Evolutionary conservation across 2,888 invertebrate species (phyloP), one percentile per base, ranked within the genome.

Genomic region (Erebia ligea): DNA sequence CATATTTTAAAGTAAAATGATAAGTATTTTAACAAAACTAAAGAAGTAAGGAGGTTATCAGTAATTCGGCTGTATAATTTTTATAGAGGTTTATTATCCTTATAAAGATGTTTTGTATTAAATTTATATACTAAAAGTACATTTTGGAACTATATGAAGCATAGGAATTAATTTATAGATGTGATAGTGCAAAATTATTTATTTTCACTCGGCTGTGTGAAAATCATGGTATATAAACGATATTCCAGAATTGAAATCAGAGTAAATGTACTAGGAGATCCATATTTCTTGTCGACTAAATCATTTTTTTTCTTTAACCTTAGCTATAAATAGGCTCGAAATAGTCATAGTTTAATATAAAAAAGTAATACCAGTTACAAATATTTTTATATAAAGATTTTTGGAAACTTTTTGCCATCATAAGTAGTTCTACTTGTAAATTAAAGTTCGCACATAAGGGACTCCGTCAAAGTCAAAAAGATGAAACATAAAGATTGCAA

Each of bases 301-400:
- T 10, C 19, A 11, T 19, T 61, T 10, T 17, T 8, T 59, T 17
- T n/a, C n/a, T 59, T 59, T n/a, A 10, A 17, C 10, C 10, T 59
- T 42, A 58, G 34, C 34, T 58, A n/a, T 34, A 40, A 61, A 61
- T 61, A 61, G 19, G 11, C 59, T 61, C 59, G 61, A 61, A 42
- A 61, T 61, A 61, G 61, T 45, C 42, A 61, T 61, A 61, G 61
- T 42, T 42, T 61, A 42, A 34, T 58, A n/a, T 54, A 10, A 19
- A 54, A 17, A 17, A 9, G 54, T 17, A 54, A 54, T 54, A 54
- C 54, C 54, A 34, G 25, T 58, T 58, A 58, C 25, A 58, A 6
- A 58, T 58, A 34, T 58, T 58, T 34, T 58, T 58, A 34, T 34
- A 58, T n/a, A 34, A 11, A 56, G 4, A 1, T 45, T 56, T 25